These are phyloP conservation scores for Cardinalis cardinalis DNA, from an alignment of 2,113 vertebrate genomes.

Conservation along the genomic window DNA sequence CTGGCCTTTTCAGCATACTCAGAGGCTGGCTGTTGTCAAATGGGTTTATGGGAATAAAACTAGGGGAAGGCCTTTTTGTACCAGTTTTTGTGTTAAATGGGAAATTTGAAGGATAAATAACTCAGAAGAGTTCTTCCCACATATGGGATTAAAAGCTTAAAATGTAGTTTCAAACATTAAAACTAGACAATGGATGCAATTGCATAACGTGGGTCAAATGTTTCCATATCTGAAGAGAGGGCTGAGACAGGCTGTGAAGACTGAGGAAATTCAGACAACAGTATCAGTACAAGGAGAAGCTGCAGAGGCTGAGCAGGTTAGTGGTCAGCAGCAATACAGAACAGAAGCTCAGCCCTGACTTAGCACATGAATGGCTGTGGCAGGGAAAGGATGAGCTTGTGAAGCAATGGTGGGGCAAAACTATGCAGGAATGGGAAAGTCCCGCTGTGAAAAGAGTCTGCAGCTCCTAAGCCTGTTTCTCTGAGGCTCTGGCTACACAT, in stretches of 20 bases:
- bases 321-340: background rate
- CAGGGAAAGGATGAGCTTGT: background rate
- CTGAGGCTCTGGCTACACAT: background rate
- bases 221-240: background rate
- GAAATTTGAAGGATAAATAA: background rate
- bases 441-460: background rate
- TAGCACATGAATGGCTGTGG: background rate
- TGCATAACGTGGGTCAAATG: background rate
- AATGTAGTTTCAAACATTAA: background rate
- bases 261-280: background rate
- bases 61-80: background rate
- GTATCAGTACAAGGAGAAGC: background rate
- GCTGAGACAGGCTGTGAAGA: background rate
- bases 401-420: background rate
- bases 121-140: background rate
- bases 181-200: background rate
- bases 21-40: background rate
- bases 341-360: background rate
- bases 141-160: background rate
- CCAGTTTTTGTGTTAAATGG: background rate
- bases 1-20: background rate
- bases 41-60: background rate
- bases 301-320: background rate
- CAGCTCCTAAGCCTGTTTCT: background rate
- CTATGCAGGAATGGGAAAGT: background rate